phyloP scores from a whole-genome alignment of 2,113 vertebrate species.

The Microtus montanus region DNA sequence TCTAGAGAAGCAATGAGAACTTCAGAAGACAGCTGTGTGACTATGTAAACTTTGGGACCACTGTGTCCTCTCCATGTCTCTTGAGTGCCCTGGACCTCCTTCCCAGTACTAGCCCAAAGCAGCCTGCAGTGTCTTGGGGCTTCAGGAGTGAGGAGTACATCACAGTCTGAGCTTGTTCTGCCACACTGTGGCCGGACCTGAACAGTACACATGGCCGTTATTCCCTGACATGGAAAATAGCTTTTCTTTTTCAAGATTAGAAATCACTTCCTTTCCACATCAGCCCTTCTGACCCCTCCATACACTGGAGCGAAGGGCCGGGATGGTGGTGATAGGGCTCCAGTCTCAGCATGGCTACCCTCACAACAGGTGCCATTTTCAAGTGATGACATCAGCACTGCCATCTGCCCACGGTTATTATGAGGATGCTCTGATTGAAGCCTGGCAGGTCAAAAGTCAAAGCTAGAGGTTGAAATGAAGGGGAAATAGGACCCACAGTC shows the following conservation, averaged over 20 bases:
- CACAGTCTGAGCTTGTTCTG: conserved; percentile 50
- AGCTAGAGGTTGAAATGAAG: neutral
- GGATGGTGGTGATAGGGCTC: neutral
- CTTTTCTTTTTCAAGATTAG: too few species aligned
- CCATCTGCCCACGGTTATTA: neutral
- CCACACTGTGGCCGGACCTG: conserved; percentile 59
- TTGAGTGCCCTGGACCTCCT: neutral
- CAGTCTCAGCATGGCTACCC: too few species aligned
- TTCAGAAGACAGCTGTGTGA: neutral
- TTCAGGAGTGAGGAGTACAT: neutral
- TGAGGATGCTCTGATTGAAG: neutral
- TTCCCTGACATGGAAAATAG: neutral
- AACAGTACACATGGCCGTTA: neutral
- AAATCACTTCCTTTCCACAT: neutral
- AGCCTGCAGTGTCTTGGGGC: neutral
- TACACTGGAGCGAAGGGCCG: neutral
- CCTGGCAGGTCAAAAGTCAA: neutral
- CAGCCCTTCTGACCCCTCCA: neutral
- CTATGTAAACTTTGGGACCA: neutral
- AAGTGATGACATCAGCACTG: neutral
- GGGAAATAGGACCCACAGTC: neutral
- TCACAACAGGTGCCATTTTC: neutral
- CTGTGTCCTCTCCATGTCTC: neutral
- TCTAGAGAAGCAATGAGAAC: neutral
- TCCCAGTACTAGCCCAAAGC: neutral